phyloP scores from a whole-genome alignment of 2,797 vertebrate species.

The Pterois miles region DNA sequence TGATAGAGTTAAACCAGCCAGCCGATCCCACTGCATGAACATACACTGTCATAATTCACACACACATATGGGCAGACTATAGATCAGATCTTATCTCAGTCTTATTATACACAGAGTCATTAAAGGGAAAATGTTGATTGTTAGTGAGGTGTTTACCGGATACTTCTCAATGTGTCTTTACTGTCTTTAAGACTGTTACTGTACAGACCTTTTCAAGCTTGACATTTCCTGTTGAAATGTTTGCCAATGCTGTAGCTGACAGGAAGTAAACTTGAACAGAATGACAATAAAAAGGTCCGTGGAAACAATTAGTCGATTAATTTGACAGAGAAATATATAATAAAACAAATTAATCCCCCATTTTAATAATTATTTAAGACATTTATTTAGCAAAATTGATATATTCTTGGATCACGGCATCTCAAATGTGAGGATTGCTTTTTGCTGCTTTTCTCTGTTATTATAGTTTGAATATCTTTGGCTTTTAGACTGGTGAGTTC shows the following conservation, averaged over 20 bases:
- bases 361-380: not conserved
- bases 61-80: not conserved
- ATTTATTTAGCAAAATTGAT: not conserved
- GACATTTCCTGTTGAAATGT: no score
- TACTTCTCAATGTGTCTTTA: not conserved
- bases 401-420: not conserved
- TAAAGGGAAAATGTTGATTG: not conserved
- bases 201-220: no score
- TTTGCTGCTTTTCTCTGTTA: not conserved
- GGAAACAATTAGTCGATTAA: not conserved
- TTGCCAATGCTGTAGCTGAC: no score
- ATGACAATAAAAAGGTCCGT: no score
- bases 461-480: not conserved
- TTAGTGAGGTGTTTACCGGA: not conserved
- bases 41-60: constrained; percentile 20
- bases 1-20: constrained; percentile 44
- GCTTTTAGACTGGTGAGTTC: not conserved
- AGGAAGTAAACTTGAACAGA: no score
- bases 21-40: constrained; percentile 17
- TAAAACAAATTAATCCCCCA: not conserved
- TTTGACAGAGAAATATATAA: not conserved
- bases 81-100: not conserved
- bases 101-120: not conserved
- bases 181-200: not conserved
- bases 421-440: not conserved